phyloP scores from a whole-genome alignment of 1,140 invertebrate species.

The Drosophila novamexicana region DNA sequence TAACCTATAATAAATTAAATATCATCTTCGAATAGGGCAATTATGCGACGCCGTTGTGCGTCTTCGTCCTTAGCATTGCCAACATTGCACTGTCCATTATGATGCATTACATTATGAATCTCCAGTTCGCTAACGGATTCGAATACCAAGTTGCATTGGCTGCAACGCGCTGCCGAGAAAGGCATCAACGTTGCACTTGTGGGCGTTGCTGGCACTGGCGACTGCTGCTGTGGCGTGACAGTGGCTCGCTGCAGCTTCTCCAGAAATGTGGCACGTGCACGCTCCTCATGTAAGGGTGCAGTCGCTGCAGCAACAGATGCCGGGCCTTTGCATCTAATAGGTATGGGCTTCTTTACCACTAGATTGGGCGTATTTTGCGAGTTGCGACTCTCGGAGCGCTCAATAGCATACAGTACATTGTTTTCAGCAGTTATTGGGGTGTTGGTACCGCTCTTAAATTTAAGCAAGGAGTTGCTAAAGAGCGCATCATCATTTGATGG shows the following conservation, averaged over 20 bases:
- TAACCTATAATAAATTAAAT: constrained; percentile 45
- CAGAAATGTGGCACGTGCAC: constrained; percentile 61
- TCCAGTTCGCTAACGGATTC: constrained; percentile 71
- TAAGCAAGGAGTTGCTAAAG: constrained; percentile 18
- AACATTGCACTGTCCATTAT: constrained; percentile 50
- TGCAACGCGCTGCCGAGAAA: constrained; percentile 70
- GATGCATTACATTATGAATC: constrained; percentile 69
- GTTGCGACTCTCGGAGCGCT: constrained; percentile 67
- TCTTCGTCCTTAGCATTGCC: constrained; percentile 51
- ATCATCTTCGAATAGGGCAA: constrained; percentile 80
- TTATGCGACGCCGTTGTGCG: constrained; percentile 67
- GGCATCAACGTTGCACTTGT: constrained; percentile 17
- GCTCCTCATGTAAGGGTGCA: constrained; percentile 40
- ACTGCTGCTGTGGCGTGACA: constrained; percentile 35
- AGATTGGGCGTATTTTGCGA: constrained; percentile 43
- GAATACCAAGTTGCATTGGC: constrained; percentile 70
- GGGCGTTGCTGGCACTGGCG: constrained; percentile 20
- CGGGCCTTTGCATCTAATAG: constrained; percentile 43
- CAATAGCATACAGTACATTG: constrained; percentile 78
- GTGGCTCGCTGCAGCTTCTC: constrained; percentile 71
- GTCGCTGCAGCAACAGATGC: not conserved
- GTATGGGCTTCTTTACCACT: constrained; percentile 68
- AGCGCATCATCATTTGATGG: not conserved
- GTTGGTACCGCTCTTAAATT: constrained; percentile 38
- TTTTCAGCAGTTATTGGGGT: constrained; percentile 73